Evolutionary conservation across 2,113 vertebrate genomes (phyloP).

Genomic region (Pseudopodoces humilis): DNA sequence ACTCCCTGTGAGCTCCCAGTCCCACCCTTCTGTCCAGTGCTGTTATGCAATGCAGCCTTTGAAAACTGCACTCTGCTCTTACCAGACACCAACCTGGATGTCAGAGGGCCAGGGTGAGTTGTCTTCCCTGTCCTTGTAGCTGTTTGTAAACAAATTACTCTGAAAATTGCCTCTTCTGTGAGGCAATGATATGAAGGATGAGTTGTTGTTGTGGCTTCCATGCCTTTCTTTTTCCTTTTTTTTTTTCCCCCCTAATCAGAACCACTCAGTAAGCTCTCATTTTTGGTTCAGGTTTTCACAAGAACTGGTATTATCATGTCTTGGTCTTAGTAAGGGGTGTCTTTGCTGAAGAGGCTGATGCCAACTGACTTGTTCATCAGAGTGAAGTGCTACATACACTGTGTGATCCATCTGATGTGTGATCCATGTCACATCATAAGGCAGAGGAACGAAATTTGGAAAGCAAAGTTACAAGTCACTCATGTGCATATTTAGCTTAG

Average conservation of each 20-base stretch:
- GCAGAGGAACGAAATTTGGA: neutral
- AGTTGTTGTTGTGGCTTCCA: neutral
- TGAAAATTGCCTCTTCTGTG: neutral
- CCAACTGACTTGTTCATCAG: neutral
- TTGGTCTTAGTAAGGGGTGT: neutral
- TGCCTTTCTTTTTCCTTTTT: neutral
- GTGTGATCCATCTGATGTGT: neutral
- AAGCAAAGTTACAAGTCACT: neutral
- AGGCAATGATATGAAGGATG: neutral
- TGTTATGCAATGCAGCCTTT: conserved; percentile 24
- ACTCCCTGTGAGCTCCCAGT: conserved; percentile 12
- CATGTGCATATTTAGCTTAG: neutral
- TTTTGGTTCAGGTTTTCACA: neutral
- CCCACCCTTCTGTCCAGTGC: conserved; percentile 44
- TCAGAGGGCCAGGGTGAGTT: neutral
- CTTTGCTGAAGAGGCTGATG: neutral
- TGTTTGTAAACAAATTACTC: neutral
- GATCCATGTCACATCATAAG: neutral
- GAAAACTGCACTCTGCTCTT: neutral
- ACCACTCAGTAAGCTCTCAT: neutral
- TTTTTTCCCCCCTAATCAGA: neutral
- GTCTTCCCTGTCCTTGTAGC: neutral
- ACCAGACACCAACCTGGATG: conserved; percentile 5
- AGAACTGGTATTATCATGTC: neutral
- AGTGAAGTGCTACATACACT: neutral